Conservation (phyloP, 2,797 vertebrate genomes). For the Trichosurus vulpecula region DNA sequence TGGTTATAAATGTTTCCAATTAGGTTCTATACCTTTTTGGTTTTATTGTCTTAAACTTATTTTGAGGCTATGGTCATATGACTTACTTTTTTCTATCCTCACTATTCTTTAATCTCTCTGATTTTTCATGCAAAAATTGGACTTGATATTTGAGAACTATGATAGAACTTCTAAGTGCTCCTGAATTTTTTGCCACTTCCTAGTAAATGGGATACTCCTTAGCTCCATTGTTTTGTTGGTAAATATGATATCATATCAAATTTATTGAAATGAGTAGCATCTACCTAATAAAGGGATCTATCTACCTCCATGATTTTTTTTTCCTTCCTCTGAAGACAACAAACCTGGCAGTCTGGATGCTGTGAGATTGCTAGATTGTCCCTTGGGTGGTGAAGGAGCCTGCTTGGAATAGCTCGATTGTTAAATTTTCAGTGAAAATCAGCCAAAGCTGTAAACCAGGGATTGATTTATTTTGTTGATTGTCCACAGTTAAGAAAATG, state of each 20-base stretch:
- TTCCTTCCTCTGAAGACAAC: not conserved
- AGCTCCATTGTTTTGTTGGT: not conserved
- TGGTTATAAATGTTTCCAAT: not conserved
- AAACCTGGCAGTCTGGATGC: no score
- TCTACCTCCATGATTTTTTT: not conserved
- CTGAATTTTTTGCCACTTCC: not conserved
- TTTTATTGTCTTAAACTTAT: conserved; percentile 57
- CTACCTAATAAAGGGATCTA: not conserved
- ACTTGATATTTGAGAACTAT: not conserved
- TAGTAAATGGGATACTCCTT: not conserved
- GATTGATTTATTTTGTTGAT: no score
- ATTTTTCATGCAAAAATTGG: not conserved
- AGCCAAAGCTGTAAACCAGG: not conserved
- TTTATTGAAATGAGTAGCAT: not conserved
- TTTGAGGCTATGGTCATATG: conserved; percentile 18
- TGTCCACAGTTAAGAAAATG: not conserved
- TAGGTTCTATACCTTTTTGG: conserved; percentile 5
- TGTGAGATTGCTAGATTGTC: not conserved
- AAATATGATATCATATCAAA: not conserved
- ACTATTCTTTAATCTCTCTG: not conserved
- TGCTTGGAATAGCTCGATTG: not conserved
- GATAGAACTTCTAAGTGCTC: not conserved
- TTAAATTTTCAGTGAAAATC: not conserved
- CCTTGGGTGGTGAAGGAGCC: not conserved
- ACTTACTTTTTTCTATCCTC: not conserved